Percentiles rank a stretch among this genome's conserved stretches.
Conservation (phyloP, 2,888 invertebrate genomes). For the Loripinus fragilis region DNA sequence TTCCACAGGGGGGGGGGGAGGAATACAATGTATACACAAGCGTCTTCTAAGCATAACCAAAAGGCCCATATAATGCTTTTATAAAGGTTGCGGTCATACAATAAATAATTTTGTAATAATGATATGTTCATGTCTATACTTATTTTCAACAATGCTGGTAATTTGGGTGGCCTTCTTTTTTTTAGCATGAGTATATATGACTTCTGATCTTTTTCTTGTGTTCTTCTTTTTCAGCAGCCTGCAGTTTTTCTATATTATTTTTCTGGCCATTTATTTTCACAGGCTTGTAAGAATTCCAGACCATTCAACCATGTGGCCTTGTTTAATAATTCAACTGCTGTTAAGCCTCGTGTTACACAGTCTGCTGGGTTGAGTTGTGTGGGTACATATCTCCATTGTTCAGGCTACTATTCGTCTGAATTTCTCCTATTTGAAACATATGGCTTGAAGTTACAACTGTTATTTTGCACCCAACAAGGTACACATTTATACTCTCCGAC, state of each 20-base stretch:
- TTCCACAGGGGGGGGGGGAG: no score
- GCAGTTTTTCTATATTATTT: neutral
- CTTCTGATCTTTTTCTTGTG: neutral
- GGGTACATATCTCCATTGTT: constrained; percentile 45
- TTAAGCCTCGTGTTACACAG: constrained; percentile 1
- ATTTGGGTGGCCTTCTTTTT: neutral
- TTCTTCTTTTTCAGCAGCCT: neutral
- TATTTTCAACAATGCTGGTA: no score
- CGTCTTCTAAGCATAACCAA: neutral
- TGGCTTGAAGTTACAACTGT: constrained; percentile 38
- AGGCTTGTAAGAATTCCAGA: constrained; percentile 34
- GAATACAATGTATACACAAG: neutral
- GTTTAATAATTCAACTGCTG: neutral
- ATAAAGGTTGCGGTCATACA: no score
- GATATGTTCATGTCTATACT: no score
- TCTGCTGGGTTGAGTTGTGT: constrained; percentile 32
- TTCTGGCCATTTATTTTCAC: constrained; percentile 27
- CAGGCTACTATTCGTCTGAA: constrained; percentile 38
- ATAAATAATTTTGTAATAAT: no score
- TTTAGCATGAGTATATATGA: no score
- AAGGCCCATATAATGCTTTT: no score
- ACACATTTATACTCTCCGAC: constrained; percentile 38
- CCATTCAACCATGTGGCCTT: constrained; percentile 36
- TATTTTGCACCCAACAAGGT: constrained; percentile 43
- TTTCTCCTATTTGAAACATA: constrained; percentile 62